A percentile compares a stretch with the other conserved stretches of the same genome.
Evolutionary conservation across 1,140 invertebrate species (phyloP).

Genomic region (Hydropsyche tenuis): DNA sequence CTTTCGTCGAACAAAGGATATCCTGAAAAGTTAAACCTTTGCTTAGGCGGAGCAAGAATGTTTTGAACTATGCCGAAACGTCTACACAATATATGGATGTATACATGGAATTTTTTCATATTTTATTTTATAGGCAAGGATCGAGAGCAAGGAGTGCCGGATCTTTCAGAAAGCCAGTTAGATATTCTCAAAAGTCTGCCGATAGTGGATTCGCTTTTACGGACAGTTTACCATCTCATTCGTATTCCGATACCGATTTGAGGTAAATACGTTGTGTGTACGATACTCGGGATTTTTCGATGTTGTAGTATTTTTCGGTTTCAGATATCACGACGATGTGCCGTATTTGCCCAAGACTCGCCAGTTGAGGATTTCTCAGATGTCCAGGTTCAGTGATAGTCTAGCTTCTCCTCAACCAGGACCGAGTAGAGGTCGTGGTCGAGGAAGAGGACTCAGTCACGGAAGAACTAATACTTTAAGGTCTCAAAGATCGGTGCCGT

Average conservation of each 20-base stretch:
- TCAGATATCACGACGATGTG: constrained; percentile 58
- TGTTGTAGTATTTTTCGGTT: neutral
- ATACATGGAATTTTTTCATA: too few species aligned
- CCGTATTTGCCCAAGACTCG: constrained; percentile 43
- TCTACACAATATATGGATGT: too few species aligned
- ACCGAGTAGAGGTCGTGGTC: constrained; percentile 6
- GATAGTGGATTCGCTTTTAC: constrained; percentile 65
- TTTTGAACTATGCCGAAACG: too few species aligned
- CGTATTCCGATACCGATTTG: constrained; percentile 65
- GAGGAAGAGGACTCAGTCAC: neutral
- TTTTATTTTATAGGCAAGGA: constrained; percentile 1
- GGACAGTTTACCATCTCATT: constrained; percentile 57
- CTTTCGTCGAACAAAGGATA: constrained; percentile 11
- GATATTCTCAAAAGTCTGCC: constrained; percentile 73
- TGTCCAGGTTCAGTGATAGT: constrained; percentile 56
- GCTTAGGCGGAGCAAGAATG: too few species aligned
- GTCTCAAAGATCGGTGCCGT: constrained; percentile 33
- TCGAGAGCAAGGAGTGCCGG: constrained; percentile 58
- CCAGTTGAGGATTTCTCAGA: constrained; percentile 53
- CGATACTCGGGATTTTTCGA: too few species aligned
- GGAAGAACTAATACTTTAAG: constrained; percentile 8
- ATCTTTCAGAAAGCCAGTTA: constrained; percentile 69
- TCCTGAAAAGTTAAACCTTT: constrained; percentile 2
- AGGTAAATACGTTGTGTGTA: constrained; percentile 50
- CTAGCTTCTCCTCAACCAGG: neutral